A percentile compares a stretch with the other conserved stretches of the same genome.
Conservation (phyloP, 1,140 invertebrate genomes). For the Propsilocerus akamusi region DNA sequence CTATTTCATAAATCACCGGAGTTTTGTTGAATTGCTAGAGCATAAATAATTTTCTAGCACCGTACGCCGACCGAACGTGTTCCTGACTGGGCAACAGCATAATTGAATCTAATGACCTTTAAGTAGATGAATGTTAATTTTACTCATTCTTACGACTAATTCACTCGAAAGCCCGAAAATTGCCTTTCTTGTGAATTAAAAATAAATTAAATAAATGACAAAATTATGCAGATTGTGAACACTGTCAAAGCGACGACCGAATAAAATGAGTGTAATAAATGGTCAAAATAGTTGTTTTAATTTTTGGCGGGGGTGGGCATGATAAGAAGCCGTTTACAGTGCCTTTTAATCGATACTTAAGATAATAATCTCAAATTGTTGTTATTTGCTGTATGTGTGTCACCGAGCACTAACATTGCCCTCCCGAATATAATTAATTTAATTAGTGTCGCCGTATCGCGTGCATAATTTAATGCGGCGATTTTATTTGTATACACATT, state of each 20-base stretch:
- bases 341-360: conserved; percentile 3
- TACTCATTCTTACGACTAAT: too few relatives aligned
- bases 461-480: not conserved
- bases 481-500: not conserved
- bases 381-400: not conserved
- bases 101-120: too few relatives aligned
- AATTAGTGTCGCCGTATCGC: conserved; percentile 3
- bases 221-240: not conserved
- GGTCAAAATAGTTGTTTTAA: too few relatives aligned
- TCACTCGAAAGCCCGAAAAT: too few relatives aligned
- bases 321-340: not conserved
- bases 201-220: not conserved
- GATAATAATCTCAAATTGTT: not conserved
- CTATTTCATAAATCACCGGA: not conserved
- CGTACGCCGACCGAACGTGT: not conserved
- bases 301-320: too few relatives aligned
- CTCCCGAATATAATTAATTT: conserved; percentile 1
- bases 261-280: too few relatives aligned
- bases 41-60: conserved; percentile 3
- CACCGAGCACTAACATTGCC: not conserved
- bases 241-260: too few relatives aligned
- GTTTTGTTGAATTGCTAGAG: not conserved
- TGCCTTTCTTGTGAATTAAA: too few relatives aligned
- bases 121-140: too few relatives aligned
- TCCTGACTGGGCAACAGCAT: too few relatives aligned